Conservation (phyloP, 2,888 invertebrate genomes). For the Exocentrus adspersus region DNA sequence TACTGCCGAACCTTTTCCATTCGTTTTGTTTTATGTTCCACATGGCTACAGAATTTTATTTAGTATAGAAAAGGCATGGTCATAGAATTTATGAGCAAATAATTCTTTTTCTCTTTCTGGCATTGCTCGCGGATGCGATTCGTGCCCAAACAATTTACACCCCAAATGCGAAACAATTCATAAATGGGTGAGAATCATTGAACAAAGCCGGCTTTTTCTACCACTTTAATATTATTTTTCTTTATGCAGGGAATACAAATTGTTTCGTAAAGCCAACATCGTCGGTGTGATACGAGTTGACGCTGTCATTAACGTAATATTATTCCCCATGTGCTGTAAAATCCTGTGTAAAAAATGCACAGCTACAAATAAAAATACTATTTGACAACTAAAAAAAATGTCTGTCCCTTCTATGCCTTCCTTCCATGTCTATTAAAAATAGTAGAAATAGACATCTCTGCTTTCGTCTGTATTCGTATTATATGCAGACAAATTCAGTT, state of each 20-base stretch:
- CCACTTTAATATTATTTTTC: conserved; percentile 20
- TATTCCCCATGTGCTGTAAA: too few relatives aligned
- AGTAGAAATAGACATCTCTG: conserved; percentile 4
- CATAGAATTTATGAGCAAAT: conserved; percentile 39
- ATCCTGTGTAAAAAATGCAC: neutral
- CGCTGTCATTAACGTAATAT: too few relatives aligned
- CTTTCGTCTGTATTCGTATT: conserved; percentile 8
- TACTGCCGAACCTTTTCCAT: conserved; percentile 39
- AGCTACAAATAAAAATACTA: too few relatives aligned
- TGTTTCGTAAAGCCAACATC: conserved; percentile 1
- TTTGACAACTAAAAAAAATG: too few relatives aligned
- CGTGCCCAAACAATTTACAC: conserved; percentile 28
- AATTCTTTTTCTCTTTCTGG: conserved; percentile 35
- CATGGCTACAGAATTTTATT: conserved; percentile 38
- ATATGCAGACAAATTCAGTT: conserved; percentile 29
- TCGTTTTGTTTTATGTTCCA: conserved; percentile 41
- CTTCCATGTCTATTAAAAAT: conserved; percentile 21
- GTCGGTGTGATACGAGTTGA: neutral
- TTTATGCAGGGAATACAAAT: conserved; percentile 18
- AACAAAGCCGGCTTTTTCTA: conserved; percentile 23
- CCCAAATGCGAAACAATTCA: conserved; percentile 28
- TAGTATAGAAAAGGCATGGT: conserved; percentile 33
- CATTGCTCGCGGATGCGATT: conserved; percentile 24
- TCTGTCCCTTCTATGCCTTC: neutral
- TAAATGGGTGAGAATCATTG: conserved; percentile 32